phyloP scores from a whole-genome alignment of 1,140 invertebrate genomes.

The Tigriopus japonicus region DNA sequence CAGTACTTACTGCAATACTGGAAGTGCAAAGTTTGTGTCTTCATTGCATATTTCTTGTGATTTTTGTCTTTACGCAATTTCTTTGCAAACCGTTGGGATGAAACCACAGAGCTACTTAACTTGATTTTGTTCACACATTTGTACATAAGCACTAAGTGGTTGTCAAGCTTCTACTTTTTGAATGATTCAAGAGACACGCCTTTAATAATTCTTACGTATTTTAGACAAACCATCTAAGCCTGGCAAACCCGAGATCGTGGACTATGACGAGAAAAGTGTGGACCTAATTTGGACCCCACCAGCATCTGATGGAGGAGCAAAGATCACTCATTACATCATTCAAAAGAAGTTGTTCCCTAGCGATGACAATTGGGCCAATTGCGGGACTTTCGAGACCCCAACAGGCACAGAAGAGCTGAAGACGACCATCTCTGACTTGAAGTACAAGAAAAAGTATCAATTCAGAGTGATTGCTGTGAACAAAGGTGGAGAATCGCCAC shows the following conservation, averaged over 20 bases:
- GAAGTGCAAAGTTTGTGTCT: too few relatives aligned
- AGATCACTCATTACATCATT: slow-evolving; percentile 89
- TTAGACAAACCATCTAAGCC: slow-evolving; percentile 62
- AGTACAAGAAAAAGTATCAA: slow-evolving; percentile 79
- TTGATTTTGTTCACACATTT: too few relatives aligned
- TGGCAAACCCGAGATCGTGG: slow-evolving; percentile 67
- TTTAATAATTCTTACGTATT: slow-evolving; percentile 16
- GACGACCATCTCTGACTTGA: slow-evolving; percentile 63
- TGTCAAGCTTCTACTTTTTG: neutral
- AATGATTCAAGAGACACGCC: neutral
- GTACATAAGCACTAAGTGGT: neutral
- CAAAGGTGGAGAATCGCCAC: slow-evolving; percentile 76
- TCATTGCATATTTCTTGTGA: too few relatives aligned
- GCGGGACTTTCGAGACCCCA: slow-evolving; percentile 42
- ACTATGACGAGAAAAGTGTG: slow-evolving; percentile 82
- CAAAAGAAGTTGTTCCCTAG: slow-evolving; percentile 61
- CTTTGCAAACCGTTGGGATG: too few relatives aligned
- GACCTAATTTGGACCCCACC: slow-evolving; percentile 86
- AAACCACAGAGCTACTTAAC: too few relatives aligned
- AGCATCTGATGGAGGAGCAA: slow-evolving; percentile 75
- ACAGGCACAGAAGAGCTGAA: slow-evolving; percentile 38
- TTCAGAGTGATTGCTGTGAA: slow-evolving; percentile 90
- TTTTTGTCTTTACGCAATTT: too few relatives aligned
- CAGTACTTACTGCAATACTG: too few relatives aligned
- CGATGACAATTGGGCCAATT: slow-evolving; percentile 52